Conservation (phyloP, 2,113 vertebrate species). For the Calcarius ornatus region DNA sequence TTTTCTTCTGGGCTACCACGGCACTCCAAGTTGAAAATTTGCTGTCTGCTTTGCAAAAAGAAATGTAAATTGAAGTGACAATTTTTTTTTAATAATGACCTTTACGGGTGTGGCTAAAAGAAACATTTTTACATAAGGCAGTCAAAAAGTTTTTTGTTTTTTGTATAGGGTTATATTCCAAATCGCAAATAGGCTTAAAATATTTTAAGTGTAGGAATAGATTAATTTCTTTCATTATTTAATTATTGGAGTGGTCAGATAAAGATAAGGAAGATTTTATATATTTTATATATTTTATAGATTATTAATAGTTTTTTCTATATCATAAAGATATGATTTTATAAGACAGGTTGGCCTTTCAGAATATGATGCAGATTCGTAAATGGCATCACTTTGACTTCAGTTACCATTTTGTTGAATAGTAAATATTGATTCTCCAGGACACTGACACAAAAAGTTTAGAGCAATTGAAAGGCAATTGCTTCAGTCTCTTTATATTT, state of each 20-base stretch:
- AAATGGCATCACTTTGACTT: not conserved
- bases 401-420: not conserved
- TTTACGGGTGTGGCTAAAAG: not conserved
- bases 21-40: not conserved
- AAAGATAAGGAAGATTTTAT: not conserved
- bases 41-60: not conserved
- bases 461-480: not conserved
- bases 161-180: not conserved
- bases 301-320: too few relatives aligned
- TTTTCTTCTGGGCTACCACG: not conserved
- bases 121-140: not conserved
- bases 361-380: not conserved
- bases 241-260: not conserved
- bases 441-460: not conserved
- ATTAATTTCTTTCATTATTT: not conserved
- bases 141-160: not conserved
- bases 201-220: not conserved
- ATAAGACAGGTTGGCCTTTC: not conserved
- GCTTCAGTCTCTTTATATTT: not conserved
- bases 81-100: not conserved
- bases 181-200: not conserved
- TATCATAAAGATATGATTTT: not conserved
- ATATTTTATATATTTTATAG: too few relatives aligned
- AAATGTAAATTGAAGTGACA: not conserved
- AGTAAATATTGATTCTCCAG: not conserved